Base-by-base conservation (phyloP, 2,113 vertebrate species). In the Astur gentilis region DNA sequence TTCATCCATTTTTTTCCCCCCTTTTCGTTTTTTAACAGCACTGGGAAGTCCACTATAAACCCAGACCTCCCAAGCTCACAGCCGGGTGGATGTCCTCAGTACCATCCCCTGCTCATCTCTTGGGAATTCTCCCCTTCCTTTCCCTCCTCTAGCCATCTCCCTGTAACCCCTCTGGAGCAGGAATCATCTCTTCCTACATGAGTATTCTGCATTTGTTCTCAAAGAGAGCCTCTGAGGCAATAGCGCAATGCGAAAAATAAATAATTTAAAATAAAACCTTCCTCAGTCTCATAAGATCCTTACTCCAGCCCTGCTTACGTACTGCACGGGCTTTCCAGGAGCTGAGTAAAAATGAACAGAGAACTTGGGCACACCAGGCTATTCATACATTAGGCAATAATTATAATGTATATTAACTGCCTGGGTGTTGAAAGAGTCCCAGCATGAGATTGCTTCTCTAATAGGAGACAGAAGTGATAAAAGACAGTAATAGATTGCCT, bases 381-480 rank as follows among this genome's bases (percentile, higher is more conserved):
- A 70, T 78, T 92, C 95, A 64, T 94, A 86, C 93, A 85, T 95
- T 97, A 79, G 84, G 86, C 92, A 95, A 96, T 95, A 91, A 97
- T 97, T 96, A 97, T 93, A 98, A 94, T 91, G 90, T 95, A 95
- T 91, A 91, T 84, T 87, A 90, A 93, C 87, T 86, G 86, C 76
- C 79, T 81, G 92, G 90, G 78, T 90, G 91, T 91, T 92, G 94
- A 95, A 91, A 95, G 95, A 96, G 73, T 55, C 87, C 65, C 97
- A 95, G 92, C 93, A 71, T 72, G 91, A 93, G 87, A 85, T n/a
- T 94, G 87, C 89, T 89, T 83, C 91, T 94, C 90, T 90, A 95
- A 88, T 66, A 92, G 89, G 70, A 96, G 94, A 91, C 91, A 95
- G 91, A 95, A 95, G 73, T 76, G 92, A 97, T 94, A 97, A 97